Evolutionary conservation across 2,113 vertebrate species (phyloP), one percentile per base, ranked within the genome.

Genomic region (Urocitellus parryii): DNA sequence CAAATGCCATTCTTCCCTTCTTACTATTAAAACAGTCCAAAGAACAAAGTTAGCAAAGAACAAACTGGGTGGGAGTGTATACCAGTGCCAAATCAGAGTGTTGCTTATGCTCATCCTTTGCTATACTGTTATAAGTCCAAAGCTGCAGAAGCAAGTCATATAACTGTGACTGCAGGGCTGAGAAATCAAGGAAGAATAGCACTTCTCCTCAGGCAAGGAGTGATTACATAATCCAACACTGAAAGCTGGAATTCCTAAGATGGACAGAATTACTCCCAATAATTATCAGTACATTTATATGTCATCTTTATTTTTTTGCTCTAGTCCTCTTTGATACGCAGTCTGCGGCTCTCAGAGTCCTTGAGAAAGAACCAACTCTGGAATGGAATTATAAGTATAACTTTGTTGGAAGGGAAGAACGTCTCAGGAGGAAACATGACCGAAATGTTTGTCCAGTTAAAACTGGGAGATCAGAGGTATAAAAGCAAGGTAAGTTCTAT

Each of bases 391-490:
- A 98, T 99, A 56, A 98, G 98, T 48, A 99, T 99, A 97, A 99
- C 99, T 1, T 98, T 99, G 95, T 93, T 99, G 97, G 99, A 99
- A 97, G 99, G 99, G 12, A 99, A 98, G 97, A 99, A 99, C 88
- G 98, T 99, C 93, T 98, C 99, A 0, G 98, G 98, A 94, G 97
- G 98, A 3, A 98, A 98, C 58, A 97, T 99, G 58, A 98, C 99
- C 8, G 99, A 99, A 94, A 95, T 99, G 95, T 99, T 99, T 63
- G 99, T 99, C 70, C 99, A 99, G 97, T 99, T 99, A 96, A 99
- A 99, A 97, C 98, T 99, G 39, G 99, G 99, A 74, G 99, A 99
- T 84, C 99, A 99, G 98, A 99, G 99, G 97, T 99, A 99, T 97
- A 99, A 99, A 91, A 99, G 99, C 98, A 99, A 99, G 99, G 99